Base-by-base conservation (phyloP, 2,888 invertebrate species). In the Coecobrya sp. region DNA sequence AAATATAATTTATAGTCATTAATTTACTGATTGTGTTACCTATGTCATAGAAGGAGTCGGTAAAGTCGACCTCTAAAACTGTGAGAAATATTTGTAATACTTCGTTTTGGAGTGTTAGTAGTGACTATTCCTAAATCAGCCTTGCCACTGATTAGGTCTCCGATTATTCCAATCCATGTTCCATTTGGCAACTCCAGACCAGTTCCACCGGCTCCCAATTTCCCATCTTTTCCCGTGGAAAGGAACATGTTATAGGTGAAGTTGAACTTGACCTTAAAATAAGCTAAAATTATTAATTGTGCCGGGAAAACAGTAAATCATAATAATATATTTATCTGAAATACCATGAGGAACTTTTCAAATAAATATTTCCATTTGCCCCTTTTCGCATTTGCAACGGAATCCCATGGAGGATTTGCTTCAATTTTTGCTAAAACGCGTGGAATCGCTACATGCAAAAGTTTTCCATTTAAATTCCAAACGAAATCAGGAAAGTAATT, bases 401-500 rank as follows among this genome's bases (percentile, higher is more conserved):
- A 92, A 59, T 70, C 30, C 55, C 89, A 91, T n/a, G 93, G 92
- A 25, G 90, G 49, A 59, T 93, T 92, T 10, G 86, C 93, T 82
- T 94, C 93, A 73, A 94, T 87, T 65, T 89, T 92, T 22, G 93
- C 91, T 11, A 91, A 59, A 45, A 93, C 92, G 19, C 85, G 91
- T 2, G 94, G 94, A 27, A 79, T 25, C 16, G 93, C 52, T 19
- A 93, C 92, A 27, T 93, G 45, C 8, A 93, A 49, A 10, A 90
- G 0, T 65, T 79, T 92, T 5, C 93, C 94, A 55, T 94, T 87
- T 22, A 94, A 79, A 85, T 94, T 85, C 65, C 27, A 68, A 2
- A 93, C 92, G 73, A 93, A 92, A 85, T 94, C 94, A 3, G 92
- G 93, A 73, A 94, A 94, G 59, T 93, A 93, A n/a, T 93, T 85